Conservation (phyloP, 2,888 invertebrate genomes). For the Agrenia bidenticulata region DNA sequence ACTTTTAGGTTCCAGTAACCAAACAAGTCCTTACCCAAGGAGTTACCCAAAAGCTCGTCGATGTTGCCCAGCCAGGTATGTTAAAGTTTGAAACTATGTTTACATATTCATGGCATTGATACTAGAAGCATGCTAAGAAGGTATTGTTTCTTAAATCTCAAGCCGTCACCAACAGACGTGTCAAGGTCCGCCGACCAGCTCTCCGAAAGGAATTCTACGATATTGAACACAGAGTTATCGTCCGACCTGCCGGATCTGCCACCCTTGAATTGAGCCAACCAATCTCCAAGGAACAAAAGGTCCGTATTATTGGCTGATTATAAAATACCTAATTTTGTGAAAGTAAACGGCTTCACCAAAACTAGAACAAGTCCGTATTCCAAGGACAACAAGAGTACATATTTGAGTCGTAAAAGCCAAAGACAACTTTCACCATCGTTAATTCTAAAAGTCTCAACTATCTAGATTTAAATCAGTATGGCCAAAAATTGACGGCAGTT, state of each 20-base stretch:
- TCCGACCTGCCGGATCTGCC: conserved; percentile 65
- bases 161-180: conserved; percentile 62
- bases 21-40: conserved; percentile 61
- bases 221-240: conserved; percentile 64
- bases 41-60: conserved; percentile 62
- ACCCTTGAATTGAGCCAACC: conserved; percentile 65
- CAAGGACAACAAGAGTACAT: conserved; percentile 3
- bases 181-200: conserved; percentile 64
- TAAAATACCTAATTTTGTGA: background rate
- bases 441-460: background rate
- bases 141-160: too few relatives aligned
- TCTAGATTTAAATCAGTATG: too few relatives aligned
- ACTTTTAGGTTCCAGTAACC: conserved; percentile 57
- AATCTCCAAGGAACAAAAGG: conserved; percentile 61
- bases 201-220: conserved; percentile 67
- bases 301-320: conserved; percentile 18
- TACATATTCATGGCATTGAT: too few relatives aligned
- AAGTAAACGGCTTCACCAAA: too few relatives aligned
- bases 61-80: conserved; percentile 62
- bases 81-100: too few relatives aligned
- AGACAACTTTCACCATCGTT: conserved; percentile 1
- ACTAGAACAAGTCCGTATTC: too few relatives aligned
- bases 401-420: background rate
- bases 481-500: too few relatives aligned
- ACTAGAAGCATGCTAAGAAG: too few relatives aligned